Evolutionary conservation across 2,113 vertebrate genomes (phyloP).

Genomic region (Sterrhoptilus dennistouni): DNA sequence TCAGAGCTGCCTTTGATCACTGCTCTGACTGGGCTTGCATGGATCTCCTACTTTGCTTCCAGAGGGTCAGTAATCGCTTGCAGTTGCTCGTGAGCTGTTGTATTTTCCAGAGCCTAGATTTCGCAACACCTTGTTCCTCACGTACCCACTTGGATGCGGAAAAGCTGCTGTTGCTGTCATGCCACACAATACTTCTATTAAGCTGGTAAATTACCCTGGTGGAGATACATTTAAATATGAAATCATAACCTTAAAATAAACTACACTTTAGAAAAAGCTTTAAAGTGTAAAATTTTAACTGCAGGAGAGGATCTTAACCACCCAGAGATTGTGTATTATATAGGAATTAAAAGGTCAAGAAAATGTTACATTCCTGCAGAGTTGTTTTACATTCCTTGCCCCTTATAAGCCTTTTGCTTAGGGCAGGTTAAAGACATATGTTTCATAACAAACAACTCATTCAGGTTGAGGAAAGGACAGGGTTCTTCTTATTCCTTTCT

Average conservation of each 20-base stretch:
- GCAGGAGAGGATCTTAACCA: neutral
- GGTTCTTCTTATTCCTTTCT: neutral
- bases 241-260: constrained; percentile 1
- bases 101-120: neutral
- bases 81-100: neutral
- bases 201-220: neutral
- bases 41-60: neutral
- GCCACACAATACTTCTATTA: neutral
- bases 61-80: neutral
- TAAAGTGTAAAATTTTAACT: constrained; percentile 28
- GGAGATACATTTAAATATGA: neutral
- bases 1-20: neutral
- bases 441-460: constrained; percentile 60
- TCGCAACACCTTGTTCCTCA: neutral
- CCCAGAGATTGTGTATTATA: constrained; percentile 30
- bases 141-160: accelerated
- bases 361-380: constrained; percentile 72
- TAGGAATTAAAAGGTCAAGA: constrained; percentile 61
- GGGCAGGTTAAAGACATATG: constrained; percentile 61
- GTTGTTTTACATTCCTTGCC: constrained; percentile 68
- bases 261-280: neutral
- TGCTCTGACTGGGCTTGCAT: neutral
- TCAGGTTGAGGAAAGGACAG: constrained; percentile 40
- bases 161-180: neutral
- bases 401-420: constrained; percentile 65